A percentile compares a stretch with the other conserved stretches of the same genome.
Evolutionary conservation across 2,888 invertebrate genomes (phyloP).

Genomic region (Apoda limacodes): DNA sequence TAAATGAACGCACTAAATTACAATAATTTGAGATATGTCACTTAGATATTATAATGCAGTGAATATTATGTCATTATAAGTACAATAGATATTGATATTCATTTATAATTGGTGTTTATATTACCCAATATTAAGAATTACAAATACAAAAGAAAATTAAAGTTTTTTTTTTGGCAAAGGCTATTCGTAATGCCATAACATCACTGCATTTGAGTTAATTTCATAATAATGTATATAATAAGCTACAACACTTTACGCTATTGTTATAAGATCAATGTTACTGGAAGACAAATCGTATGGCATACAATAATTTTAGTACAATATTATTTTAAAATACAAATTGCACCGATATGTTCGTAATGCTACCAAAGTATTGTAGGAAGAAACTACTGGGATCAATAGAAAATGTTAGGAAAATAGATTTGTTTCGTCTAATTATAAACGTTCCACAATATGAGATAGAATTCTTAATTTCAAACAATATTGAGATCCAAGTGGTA

Average conservation of each 20-base stretch:
- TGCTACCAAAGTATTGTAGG: conserved; percentile 57
- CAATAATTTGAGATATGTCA: conserved; percentile 68
- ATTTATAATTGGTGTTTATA: no score
- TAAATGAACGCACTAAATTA: conserved; percentile 68
- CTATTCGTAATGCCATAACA: conserved; percentile 28
- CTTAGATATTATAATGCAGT: conserved; percentile 54
- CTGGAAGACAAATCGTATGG: conserved; percentile 72
- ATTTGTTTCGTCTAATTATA: conserved; percentile 48
- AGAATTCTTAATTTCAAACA: conserved; percentile 23
- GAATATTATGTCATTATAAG: conserved; percentile 33
- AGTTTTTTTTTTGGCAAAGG: conserved; percentile 10
- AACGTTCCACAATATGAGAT: conserved; percentile 28
- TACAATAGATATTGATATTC: no score
- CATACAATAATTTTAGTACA: conserved; percentile 62
- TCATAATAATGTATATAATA: conserved; percentile 56
- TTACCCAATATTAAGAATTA: no score
- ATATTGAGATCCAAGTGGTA: conserved; percentile 27
- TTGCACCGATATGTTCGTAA: conserved; percentile 60
- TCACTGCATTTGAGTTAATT: conserved; percentile 40
- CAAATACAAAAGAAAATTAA: no score
- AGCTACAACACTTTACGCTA: conserved; percentile 66
- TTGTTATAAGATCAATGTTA: conserved; percentile 67
- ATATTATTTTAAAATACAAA: conserved; percentile 51
- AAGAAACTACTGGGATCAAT: conserved; percentile 50
- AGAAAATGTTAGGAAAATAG: conserved; percentile 66